Percentiles rank a stretch among this genome's conserved stretches.
phyloP scores from a whole-genome alignment of 1,140 invertebrate genomes.

The Pseudomyrmex dendroicus region DNA sequence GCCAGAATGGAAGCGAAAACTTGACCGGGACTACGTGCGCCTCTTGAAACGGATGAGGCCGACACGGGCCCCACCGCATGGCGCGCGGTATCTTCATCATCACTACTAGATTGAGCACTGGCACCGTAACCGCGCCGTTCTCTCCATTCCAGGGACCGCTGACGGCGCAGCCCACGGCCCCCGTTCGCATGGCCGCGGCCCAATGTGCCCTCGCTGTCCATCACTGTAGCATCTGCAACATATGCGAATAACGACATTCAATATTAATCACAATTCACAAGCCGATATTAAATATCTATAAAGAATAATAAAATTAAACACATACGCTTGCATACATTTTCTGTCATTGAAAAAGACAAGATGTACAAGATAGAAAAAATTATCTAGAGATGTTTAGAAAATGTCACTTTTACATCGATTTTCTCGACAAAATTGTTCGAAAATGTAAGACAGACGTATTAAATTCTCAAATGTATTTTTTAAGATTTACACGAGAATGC shows the following conservation, averaged over 20 bases:
- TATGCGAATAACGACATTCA: not conserved
- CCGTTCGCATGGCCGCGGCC: constrained; percentile 81
- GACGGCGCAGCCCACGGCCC: constrained; percentile 85
- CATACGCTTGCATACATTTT: too few species aligned
- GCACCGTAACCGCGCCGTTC: constrained; percentile 86
- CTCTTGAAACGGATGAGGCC: constrained; percentile 78
- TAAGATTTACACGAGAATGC: constrained; percentile 25
- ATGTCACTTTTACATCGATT: not conserved
- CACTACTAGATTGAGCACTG: constrained; percentile 86
- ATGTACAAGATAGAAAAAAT: too few species aligned
- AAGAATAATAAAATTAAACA: not conserved
- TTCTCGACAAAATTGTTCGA: not conserved
- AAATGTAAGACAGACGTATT: not conserved
- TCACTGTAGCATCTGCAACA: constrained; percentile 83
- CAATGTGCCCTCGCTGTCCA: constrained; percentile 83
- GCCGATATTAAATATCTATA: not conserved
- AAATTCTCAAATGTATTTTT: constrained; percentile 6
- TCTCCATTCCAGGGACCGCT: constrained; percentile 88
- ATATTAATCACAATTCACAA: constrained; percentile 1
- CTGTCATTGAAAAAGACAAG: too few species aligned
- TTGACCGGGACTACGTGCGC: constrained; percentile 86
- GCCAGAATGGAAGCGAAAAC: constrained; percentile 88
- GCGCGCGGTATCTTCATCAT: constrained; percentile 87
- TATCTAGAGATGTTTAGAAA: too few species aligned
- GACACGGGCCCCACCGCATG: constrained; percentile 79